A percentile compares a stretch with the other conserved stretches of the same genome.
Evolutionary conservation across 2,113 vertebrate species (phyloP).

Genomic region (Pyxicephalus adspersus): DNA sequence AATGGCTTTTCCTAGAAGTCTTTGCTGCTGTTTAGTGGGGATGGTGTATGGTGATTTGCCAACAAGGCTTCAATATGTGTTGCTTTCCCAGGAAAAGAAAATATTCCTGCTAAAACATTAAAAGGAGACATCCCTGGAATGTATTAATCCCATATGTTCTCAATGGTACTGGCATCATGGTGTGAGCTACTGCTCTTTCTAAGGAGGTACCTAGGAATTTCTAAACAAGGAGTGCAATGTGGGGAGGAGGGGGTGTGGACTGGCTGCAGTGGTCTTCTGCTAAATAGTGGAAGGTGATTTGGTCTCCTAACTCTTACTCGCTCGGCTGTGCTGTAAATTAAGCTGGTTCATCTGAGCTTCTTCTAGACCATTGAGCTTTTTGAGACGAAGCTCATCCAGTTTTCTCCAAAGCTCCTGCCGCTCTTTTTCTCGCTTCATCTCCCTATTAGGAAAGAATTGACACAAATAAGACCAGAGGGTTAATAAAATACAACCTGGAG

Average conservation of each 20-base stretch:
- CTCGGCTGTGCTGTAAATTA: slow-evolving; percentile 69
- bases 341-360: slow-evolving; percentile 69
- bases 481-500: too few species aligned
- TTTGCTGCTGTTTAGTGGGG: background rate
- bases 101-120: slow-evolving; percentile 22
- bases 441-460: slow-evolving; percentile 68
- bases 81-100: slow-evolving; percentile 8
- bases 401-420: slow-evolving; percentile 84
- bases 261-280: slow-evolving; percentile 57
- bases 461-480: background rate
- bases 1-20: slow-evolving; percentile 37
- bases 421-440: slow-evolving; percentile 84
- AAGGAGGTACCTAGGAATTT: slow-evolving; percentile 44
- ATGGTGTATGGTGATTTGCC: slow-evolving; percentile 12
- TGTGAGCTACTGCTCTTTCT: slow-evolving; percentile 10
- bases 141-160: background rate
- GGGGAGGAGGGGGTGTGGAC: slow-evolving; percentile 53
- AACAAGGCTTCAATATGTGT: slow-evolving; percentile 11
- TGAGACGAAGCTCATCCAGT: slow-evolving; percentile 84
- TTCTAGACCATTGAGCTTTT: slow-evolving; percentile 80
- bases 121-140: slow-evolving; percentile 21
- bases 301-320: slow-evolving; percentile 71
- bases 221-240: slow-evolving; percentile 19
- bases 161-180: background rate
- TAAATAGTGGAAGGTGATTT: slow-evolving; percentile 63